Evolutionary conservation across 2,888 invertebrate species (phyloP).

Genomic region (Dicranocentrus wangi): DNA sequence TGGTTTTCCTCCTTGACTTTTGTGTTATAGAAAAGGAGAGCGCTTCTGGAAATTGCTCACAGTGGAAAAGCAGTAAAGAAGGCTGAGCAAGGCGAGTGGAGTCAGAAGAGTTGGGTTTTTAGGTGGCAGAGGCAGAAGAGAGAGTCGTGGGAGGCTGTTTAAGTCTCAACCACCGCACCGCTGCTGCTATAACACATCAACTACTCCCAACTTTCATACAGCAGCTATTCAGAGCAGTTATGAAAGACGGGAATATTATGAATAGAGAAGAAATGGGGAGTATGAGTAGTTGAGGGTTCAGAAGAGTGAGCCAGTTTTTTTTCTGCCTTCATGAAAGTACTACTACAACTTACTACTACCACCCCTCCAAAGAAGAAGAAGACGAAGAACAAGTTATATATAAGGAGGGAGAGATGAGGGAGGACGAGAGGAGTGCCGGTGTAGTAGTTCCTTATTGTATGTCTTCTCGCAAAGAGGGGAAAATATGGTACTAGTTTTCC

Average conservation of each 20-base stretch:
- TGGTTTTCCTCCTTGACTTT: not conserved
- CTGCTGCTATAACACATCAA: no score
- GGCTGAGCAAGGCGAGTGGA: not conserved
- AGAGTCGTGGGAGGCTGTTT: no score
- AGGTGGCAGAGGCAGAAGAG: not conserved
- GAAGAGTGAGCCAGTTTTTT: conserved; percentile 44
- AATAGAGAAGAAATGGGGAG: conserved; percentile 11
- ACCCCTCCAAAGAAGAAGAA: no score
- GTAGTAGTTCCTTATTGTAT: conserved; percentile 35
- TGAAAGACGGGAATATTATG: no score
- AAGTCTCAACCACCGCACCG: no score
- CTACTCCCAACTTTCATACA: no score
- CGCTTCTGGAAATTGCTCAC: conserved; percentile 13
- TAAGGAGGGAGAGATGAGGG: conserved; percentile 12
- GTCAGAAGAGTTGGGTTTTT: not conserved
- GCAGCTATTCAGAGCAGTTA: no score
- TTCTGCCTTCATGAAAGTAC: no score
- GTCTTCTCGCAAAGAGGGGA: no score
- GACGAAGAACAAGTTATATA: no score
- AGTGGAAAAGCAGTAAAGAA: not conserved
- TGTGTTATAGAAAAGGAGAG: not conserved
- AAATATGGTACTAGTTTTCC: conserved; percentile 28
- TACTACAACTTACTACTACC: no score
- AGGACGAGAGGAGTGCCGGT: not conserved
- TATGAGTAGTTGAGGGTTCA: conserved; percentile 18